Evolutionary conservation across 92 coral and sea anemone species (phyloP), one percentile per base, ranked within the genome.

Genomic region (Phenganax stokvisi): DNA sequence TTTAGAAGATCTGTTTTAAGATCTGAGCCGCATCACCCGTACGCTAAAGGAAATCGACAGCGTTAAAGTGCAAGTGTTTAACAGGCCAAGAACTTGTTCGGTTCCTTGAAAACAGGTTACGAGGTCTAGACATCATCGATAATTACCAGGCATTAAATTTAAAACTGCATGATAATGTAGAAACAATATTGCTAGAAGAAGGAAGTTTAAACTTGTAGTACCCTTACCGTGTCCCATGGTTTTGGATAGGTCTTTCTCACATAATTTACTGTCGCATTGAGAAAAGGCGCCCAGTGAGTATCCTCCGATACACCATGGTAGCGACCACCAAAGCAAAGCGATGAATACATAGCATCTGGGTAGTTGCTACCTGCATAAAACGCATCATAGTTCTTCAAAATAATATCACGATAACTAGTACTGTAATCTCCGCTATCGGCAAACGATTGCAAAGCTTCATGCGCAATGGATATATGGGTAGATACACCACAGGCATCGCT

Each of bases 241-340:
- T 93, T 92, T 63, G 98, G 97, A 71, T 92, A 93, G 68, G 86
- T 92, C 31, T 57, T 88, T 31, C 98, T 84, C 15, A 93, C 89
- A 67, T 92, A 93, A 84, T 90, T 91, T 79, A 88, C 91, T 1
- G 97, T 93, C 3, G 97, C 97, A 58, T 93, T 93, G 9, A 93
- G 92, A 65, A 93, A 93, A 12, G 97, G 97, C 51, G 92, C 89
- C 98, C 98, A 93, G 66, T 93, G 98, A 17, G 98, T 91, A 55
- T 93, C 98, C 78, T 93, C 98, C 13, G 97, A 85, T 7, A 93
- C 77, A 8, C 68, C 58, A 70, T 89, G 97, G 68, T 75, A 93
- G 74, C 87, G 92, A 37, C 98, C 98, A 6, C 85, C 86, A 73
- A 77, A 93, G 76, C 98, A 93, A 51, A 91, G 52, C 73, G 89